phyloP scores from a whole-genome alignment of 2,113 vertebrate species.

The Daphoenositta chrysoptera region DNA sequence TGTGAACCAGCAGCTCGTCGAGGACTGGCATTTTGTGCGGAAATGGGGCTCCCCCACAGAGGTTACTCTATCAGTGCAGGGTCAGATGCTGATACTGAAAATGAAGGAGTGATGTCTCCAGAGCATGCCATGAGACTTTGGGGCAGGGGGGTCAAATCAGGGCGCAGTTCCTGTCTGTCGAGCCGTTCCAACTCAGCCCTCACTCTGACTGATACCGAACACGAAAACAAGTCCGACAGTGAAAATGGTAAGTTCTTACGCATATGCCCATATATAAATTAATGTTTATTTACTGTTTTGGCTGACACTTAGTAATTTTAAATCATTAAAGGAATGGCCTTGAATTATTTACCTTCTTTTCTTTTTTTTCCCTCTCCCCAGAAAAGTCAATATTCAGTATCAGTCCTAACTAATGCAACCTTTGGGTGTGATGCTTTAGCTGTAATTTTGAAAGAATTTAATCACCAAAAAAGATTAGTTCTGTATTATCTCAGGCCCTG shows the following conservation, averaged over 20 bases:
- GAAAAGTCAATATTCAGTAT: slow-evolving; percentile 5
- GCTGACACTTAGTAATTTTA: background rate
- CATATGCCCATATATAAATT: background rate
- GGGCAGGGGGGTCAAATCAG: slow-evolving; percentile 91
- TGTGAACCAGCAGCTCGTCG: slow-evolving; percentile 90
- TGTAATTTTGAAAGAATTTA: slow-evolving; percentile 28
- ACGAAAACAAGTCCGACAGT: slow-evolving; percentile 97
- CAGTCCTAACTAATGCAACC: background rate
- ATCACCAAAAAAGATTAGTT: background rate
- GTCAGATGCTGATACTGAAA: slow-evolving; percentile 88
- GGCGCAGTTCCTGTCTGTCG: slow-evolving; percentile 91
- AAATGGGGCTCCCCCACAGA: slow-evolving; percentile 93
- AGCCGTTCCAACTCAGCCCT: slow-evolving; percentile 97
- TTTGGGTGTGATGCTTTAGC: background rate
- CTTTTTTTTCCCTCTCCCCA: background rate
- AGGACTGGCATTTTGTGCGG: slow-evolving; percentile 93
- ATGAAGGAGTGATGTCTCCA: slow-evolving; percentile 91
- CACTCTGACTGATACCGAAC: slow-evolving; percentile 96
- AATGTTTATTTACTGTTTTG: slow-evolving; percentile 11
- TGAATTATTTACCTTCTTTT: background rate
- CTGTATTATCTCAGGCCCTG: slow-evolving; percentile 47
- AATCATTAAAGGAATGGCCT: slow-evolving; percentile 6
- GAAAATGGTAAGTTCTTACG: slow-evolving; percentile 87
- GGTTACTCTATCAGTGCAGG: slow-evolving; percentile 89
- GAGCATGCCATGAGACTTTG: slow-evolving; percentile 94